These are phyloP conservation scores for Myotis planiceps DNA, from an alignment of 2,797 vertebrate genomes.

Conservation along the genomic window DNA sequence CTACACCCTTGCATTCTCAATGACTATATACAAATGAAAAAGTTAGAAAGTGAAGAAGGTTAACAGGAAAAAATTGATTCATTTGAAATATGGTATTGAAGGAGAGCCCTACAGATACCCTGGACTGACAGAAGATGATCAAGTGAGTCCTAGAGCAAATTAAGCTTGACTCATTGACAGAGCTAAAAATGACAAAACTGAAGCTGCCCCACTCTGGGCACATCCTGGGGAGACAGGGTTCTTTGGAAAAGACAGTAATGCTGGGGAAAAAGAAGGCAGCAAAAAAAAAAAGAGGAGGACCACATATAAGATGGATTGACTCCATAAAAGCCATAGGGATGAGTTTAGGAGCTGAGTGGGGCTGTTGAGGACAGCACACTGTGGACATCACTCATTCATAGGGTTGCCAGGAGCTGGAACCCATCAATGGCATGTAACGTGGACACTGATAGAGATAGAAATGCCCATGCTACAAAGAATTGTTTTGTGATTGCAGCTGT, in stretches of 20 bases:
- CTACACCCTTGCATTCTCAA: background rate
- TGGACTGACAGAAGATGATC: background rate
- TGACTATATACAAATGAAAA: background rate
- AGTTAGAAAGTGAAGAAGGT: background rate
- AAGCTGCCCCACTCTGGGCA: background rate
- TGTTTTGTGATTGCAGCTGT: background rate
- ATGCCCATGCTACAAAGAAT: background rate
- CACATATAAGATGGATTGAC: background rate
- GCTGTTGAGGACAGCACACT: background rate
- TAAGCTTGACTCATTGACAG: background rate
- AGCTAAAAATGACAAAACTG: background rate
- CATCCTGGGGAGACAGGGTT: background rate
- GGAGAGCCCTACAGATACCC: background rate
- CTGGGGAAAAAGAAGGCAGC: background rate
- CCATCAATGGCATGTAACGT: background rate
- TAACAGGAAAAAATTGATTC: background rate
- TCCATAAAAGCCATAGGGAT: background rate
- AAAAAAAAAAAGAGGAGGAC: background rate
- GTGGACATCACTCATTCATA: background rate
- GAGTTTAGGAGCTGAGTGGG: background rate
- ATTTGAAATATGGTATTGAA: background rate
- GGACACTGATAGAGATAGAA: background rate
- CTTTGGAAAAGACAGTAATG: background rate
- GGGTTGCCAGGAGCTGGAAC: background rate
- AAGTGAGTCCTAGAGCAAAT: background rate